phyloP scores from a whole-genome alignment of 2,113 vertebrate genomes.

The Anhinga anhinga region DNA sequence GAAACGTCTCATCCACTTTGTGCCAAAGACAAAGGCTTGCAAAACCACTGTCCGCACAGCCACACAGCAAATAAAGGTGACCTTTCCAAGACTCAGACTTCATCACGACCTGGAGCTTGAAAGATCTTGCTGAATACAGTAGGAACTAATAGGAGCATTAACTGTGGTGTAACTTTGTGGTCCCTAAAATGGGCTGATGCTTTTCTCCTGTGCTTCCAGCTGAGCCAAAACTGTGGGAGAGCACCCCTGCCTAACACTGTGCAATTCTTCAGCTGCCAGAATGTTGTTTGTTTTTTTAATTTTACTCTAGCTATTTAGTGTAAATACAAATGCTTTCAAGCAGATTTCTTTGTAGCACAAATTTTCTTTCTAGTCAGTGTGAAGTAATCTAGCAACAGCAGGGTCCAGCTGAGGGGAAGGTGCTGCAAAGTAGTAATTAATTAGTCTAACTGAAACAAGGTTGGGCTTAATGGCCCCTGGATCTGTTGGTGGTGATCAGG shows the following conservation, averaged over 20 bases:
- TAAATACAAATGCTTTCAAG: not conserved
- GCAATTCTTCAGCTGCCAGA: not conserved
- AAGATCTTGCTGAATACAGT: not conserved
- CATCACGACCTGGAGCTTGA: not conserved
- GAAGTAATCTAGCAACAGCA: not conserved
- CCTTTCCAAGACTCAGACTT: not conserved
- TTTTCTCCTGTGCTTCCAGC: not conserved
- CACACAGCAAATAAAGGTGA: not conserved
- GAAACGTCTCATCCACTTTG: rapidly evolving
- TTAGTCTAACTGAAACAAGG: not conserved
- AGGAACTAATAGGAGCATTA: not conserved
- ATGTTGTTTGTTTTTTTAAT: not conserved
- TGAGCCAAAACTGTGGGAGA: not conserved
- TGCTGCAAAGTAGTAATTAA: not conserved
- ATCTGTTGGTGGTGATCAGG: not conserved
- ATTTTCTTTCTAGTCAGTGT: not conserved
- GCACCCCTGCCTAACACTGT: rapidly evolving
- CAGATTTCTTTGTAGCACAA: not conserved
- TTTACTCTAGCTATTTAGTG: not conserved
- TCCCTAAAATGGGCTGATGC: not conserved
- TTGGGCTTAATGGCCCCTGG: not conserved
- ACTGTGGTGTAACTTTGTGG: not conserved
- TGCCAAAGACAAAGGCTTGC: not conserved
- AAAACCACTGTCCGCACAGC: not conserved
- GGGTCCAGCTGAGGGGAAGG: not conserved